A percentile compares a stretch with the other conserved stretches of the same genome.
Conservation (phyloP, 2,797 vertebrate genomes). For the Pangasius djambal region DNA sequence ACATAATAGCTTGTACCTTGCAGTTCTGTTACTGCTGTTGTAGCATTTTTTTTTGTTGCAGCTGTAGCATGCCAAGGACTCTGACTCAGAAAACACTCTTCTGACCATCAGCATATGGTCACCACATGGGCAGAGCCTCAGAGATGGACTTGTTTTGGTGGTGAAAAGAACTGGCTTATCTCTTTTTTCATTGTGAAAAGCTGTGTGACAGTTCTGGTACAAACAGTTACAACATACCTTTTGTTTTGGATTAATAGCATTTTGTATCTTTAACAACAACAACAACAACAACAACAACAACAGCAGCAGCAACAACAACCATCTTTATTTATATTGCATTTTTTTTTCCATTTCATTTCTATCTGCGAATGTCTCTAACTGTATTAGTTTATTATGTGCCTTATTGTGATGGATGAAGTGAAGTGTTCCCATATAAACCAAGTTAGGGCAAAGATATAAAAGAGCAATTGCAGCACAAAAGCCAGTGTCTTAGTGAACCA, state of each 20-base stretch:
- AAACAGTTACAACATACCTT: not conserved
- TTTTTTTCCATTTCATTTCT: not conserved
- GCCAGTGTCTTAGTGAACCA: not conserved
- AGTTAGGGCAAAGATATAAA: not conserved
- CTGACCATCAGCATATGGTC: constrained; percentile 26
- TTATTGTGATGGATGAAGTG: not conserved
- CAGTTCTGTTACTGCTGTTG: not conserved
- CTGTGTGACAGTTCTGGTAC: not conserved
- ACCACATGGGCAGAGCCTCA: constrained; percentile 16
- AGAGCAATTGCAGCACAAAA: not conserved
- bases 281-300: not conserved
- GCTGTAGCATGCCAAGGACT: constrained; percentile 5
- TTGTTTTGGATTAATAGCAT: not conserved
- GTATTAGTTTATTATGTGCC: not conserved
- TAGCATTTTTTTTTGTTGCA: not conserved
- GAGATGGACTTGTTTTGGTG: not conserved
- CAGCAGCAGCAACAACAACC: not conserved
- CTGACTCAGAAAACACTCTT: constrained; percentile 19
- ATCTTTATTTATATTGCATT: not conserved
- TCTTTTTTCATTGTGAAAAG: not conserved
- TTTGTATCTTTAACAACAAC: not conserved
- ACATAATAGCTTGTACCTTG: not conserved
- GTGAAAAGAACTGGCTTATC: constrained; percentile 1
- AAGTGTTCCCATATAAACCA: not conserved
- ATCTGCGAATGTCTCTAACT: not conserved